Base-by-base conservation (phyloP, 1,140 invertebrate species). In the Musca vetustissima region DNA sequence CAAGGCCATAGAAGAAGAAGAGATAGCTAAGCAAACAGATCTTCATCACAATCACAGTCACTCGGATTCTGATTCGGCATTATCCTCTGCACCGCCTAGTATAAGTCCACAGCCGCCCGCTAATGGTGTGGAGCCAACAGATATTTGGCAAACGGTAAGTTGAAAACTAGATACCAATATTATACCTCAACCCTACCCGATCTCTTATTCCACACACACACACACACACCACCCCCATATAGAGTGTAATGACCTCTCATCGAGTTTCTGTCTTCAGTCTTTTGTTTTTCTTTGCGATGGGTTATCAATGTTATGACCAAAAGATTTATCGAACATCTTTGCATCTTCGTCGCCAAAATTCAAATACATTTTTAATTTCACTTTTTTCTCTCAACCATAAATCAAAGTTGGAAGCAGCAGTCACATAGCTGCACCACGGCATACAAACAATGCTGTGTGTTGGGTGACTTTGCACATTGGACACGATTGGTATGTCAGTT, bases 141-240 rank as follows among this genome's bases (percentile, higher is more conserved):
- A 82, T 71, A 79, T 82, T 65, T 82, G 80, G 80, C 80, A 82
- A 75, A 78, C 77, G 67, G 80, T 82, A 71, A 77, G 80, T 79
- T 8, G n/a, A n/a, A n/a, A n/a, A n/a, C n/a, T n/a, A n/a, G n/a
- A n/a, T n/a, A n/a, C n/a, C n/a, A n/a, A n/a, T n/a, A n/a, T n/a
- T n/a, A n/a, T n/a, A n/a, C n/a, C n/a, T n/a, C n/a, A n/a, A n/a
- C n/a, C n/a, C n/a, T n/a, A n/a, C n/a, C n/a, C n/a, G n/a, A n/a
- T n/a, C n/a, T n/a, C n/a, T n/a, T n/a, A n/a, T n/a, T n/a, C n/a
- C n/a, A n/a, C 22, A 21, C 28, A 32, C 28, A 9, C 9, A 32
- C 3, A 32, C 28, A 32, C 28, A 4, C 28, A 4, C 28, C 28
- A 3, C 28, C 9, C 28, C 3, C n/a, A n/a, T n/a, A n/a, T n/a